Evolutionary conservation across 2,113 vertebrate genomes (phyloP), one percentile per base, ranked within the genome.

Genomic region (Gymnocephalus cernua): DNA sequence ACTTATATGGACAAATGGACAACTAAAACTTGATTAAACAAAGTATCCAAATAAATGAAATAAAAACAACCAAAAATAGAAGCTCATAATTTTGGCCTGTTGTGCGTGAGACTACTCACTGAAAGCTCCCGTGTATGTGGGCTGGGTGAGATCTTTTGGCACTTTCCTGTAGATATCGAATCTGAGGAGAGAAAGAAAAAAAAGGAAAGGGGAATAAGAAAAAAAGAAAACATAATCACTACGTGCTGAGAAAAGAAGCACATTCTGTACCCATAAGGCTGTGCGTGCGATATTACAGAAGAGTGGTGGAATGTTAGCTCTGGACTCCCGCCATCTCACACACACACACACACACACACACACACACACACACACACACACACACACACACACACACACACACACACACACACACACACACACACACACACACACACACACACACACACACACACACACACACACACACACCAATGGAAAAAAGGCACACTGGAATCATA

Each of bases 81-180:
- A 27, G 32, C 32, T 57, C 10, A 58, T 54, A 3, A 47, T 29
- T 65, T 74, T 25, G 54, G 25, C 23, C 8, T 14, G 21, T 11
- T 21, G 21, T 57, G 63, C 11, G 27, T 56, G 48, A 62, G 21
- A 35, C 38, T 94, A 99, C 98, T 99, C 94, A 99, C 98, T 99
- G 88, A 98, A 97, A 74, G 98, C 98, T 91, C 98, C 98, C 51
- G 98, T 99, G 93, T 99, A 99, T 1, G 98, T 99, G 75, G 98
- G 98, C 95, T 99, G 98, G 16, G 98, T 99, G 79, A 99, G 97
- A 95, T 99, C 98, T 96, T 99, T 99, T 91, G 98, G 98, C 85
- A 99, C 98, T 95, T 99, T 99, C 96, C 98, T 97, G 96, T 99
- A 99, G 95, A 99, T 98, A 94, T 99, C 98, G 93, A 99, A 97